Evolutionary conservation across 2,888 invertebrate genomes (phyloP), one percentile per base, ranked within the genome.

Genomic region (Pseudolycoriella hygida): DNA sequence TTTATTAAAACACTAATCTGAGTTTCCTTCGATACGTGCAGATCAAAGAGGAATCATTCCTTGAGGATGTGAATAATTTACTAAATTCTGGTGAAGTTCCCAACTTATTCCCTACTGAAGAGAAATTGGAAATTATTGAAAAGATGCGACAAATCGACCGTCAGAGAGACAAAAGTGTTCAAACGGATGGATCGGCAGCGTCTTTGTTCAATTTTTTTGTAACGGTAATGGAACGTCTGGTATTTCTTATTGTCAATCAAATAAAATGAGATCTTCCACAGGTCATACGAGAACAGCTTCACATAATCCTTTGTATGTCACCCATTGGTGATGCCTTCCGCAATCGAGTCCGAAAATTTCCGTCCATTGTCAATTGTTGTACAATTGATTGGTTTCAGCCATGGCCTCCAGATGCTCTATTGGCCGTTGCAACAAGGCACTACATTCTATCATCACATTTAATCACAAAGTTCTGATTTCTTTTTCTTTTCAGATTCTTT

Each of bases 381-480:
- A 93, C 92, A 1, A 92, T 93, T 50, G 90, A 93, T 61, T 93
- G 93, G 93, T 88, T 93, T 62, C 89, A 88, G 77, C 74, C 85
- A 43, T 94, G 96, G 96, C 94, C 96, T 0, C 77, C 85, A 55
- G 93, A 94, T 64, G 93, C 93, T 1, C 62, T 94, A 25, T 63
- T 87, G 40, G 92, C 92, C 1, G 92, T 93, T 0, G 87, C 93
- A 0, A 81, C 78, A 1, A 67, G 42, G 44, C 11, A 34, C 11
- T 30, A 11, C 8, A 30, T 6, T 30, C 30, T 10, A 37, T 12
- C 10, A 2, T 37, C 4, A 5, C 12, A 10, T 30, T 30, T 11
- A 10, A 30, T 30, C 8, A 30, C 11, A 10, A 30, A 30, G 8
- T 12, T 19, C 17, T n/a, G 17, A 8, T 14, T 25, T 15, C 18